Evolutionary conservation across 2,888 invertebrate species (phyloP).

Genomic region (Disparrhopalites patrizii): DNA sequence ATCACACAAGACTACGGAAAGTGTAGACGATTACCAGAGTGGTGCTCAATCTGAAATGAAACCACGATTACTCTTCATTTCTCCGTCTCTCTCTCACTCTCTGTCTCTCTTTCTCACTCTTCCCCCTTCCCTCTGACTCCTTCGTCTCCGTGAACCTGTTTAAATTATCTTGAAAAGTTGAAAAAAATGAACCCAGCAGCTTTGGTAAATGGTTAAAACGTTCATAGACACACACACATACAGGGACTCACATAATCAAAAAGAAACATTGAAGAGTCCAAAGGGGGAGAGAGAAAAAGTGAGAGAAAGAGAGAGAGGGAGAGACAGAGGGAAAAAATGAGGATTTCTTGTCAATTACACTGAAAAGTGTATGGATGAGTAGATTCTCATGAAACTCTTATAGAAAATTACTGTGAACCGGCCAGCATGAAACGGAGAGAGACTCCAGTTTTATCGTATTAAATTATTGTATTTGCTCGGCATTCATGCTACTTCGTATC

Average conservation of each 20-base stretch:
- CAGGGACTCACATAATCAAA: not conserved
- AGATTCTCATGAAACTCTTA: constrained; percentile 27
- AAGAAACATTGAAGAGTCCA: not conserved
- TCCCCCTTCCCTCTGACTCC: no score
- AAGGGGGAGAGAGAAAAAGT: not conserved
- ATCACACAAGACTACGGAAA: constrained; percentile 9
- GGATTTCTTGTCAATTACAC: constrained; percentile 26
- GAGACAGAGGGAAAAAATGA: not conserved
- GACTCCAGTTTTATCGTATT: constrained; percentile 15
- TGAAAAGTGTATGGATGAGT: constrained; percentile 25
- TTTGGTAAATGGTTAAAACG: not conserved
- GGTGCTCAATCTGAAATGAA: constrained; percentile 26
- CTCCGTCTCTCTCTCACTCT: no score
- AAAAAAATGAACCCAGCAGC: constrained; percentile 18
- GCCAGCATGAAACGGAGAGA: constrained; percentile 2
- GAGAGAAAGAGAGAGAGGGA: no score
- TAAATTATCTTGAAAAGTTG: constrained; percentile 25
- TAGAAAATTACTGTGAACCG: constrained; percentile 29
- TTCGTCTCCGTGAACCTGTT: constrained; percentile 26
- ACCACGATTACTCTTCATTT: constrained; percentile 29
- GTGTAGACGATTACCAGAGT: constrained; percentile 7
- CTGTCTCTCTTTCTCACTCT: no score
- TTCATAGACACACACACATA: constrained; percentile 1
- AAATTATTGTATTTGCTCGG: constrained; percentile 6
- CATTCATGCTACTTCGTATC: constrained; percentile 5